These are phyloP conservation scores for Deladenus siricidicola DNA, from an alignment of 2,888 invertebrate genomes.

Conservation along the genomic window DNA sequence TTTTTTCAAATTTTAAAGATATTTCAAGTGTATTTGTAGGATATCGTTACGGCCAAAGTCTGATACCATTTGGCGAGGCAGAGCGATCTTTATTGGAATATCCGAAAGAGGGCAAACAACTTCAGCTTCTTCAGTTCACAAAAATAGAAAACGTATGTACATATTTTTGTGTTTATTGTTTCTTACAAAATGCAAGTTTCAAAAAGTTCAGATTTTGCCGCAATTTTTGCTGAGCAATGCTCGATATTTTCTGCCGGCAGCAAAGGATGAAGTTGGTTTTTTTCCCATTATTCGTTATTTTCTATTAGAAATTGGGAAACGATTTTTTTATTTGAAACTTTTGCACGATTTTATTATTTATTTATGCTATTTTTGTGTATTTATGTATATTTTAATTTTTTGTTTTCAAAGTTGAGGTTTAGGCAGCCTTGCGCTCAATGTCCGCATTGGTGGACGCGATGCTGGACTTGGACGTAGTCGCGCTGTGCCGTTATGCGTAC, in stretches of 20 bases:
- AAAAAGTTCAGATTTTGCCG: conserved; percentile 25
- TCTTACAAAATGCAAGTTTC: not conserved
- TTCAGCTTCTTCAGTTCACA: conserved; percentile 26
- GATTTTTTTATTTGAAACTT: not conserved
- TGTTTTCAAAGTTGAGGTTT: no score
- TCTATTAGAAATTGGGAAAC: no score
- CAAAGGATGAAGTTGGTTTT: conserved; percentile 6
- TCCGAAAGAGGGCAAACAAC: conserved; percentile 21
- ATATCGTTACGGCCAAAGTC: conserved; percentile 25
- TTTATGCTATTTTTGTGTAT: not conserved
- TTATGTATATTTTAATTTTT: no score
- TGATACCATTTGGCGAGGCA: conserved; percentile 20
- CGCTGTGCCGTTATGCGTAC: conserved; percentile 30
- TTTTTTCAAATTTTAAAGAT: not conserved
- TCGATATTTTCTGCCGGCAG: conserved; percentile 21
- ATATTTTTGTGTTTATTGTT: not conserved
- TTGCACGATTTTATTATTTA: not conserved
- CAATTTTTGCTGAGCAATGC: conserved; percentile 25
- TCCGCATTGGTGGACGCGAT: conserved; percentile 23
- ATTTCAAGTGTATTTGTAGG: no score
- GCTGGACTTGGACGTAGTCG: conserved; percentile 24
- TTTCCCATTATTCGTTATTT: no score
- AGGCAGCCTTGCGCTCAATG: conserved; percentile 9
- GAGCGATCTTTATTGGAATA: conserved; percentile 13
- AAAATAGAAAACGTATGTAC: conserved; percentile 15